Percentiles rank a stretch among this genome's conserved stretches.
Conservation (phyloP, 2,888 invertebrate genomes). For the Nudaria mundana region DNA sequence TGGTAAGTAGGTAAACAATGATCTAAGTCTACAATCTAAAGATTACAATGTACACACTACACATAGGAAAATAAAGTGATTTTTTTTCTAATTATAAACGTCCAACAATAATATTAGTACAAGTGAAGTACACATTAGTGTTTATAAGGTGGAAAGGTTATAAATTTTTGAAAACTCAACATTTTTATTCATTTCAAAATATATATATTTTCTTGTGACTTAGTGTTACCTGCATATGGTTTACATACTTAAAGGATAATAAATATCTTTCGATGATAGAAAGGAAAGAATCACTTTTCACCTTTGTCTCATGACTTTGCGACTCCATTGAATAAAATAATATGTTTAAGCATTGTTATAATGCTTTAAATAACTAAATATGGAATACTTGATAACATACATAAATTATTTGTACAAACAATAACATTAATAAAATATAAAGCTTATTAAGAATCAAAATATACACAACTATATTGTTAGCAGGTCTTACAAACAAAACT, state of each 20-base stretch:
- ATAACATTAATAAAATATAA: conserved; percentile 21
- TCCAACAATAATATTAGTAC: not conserved
- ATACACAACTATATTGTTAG: conserved; percentile 12
- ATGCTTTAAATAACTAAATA: conserved; percentile 10
- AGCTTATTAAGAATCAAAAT: conserved; percentile 8
- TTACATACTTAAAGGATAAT: no score
- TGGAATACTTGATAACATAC: conserved; percentile 19
- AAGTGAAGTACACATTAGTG: not conserved
- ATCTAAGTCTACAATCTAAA: conserved; percentile 19
- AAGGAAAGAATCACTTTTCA: no score
- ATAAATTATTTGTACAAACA: conserved; percentile 18
- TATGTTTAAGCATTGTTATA: no score
- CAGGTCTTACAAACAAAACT: conserved; percentile 10
- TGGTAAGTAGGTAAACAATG: conserved; percentile 29
- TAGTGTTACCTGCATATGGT: no score
- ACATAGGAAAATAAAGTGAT: conserved; percentile 25
- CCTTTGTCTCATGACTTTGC: no score
- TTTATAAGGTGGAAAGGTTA: not conserved
- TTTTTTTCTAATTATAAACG: conserved; percentile 11
- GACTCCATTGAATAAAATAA: no score
- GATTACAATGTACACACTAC: conserved; percentile 24
- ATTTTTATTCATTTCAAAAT: no score
- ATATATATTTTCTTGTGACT: no score
- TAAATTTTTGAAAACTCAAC: not conserved
- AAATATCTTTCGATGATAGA: no score